Conservation (phyloP, 2,888 invertebrate genomes). For the Synanthedon tipuliformis region DNA sequence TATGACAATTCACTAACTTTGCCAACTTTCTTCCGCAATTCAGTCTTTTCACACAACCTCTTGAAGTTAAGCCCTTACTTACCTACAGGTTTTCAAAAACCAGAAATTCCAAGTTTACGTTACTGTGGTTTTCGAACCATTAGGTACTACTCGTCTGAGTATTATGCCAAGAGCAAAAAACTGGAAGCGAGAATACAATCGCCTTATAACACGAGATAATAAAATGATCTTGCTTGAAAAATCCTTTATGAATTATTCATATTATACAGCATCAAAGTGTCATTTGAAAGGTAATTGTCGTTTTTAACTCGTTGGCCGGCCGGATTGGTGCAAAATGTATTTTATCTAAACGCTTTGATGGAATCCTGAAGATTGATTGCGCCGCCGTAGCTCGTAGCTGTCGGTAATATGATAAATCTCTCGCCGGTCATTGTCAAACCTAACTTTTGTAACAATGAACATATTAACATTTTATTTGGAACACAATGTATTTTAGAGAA, state of each 20-base stretch:
- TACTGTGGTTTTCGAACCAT: no score
- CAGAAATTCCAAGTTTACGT: no score
- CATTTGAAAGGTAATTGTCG: neutral
- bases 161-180: no score
- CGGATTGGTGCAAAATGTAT: neutral
- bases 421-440: neutral
- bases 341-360: neutral
- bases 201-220: neutral
- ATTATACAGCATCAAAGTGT: neutral
- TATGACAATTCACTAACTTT: slow-evolving; percentile 2
- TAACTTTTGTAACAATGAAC: neutral
- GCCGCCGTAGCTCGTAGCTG: neutral
- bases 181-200: neutral
- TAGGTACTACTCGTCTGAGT: no score
- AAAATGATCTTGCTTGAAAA: neutral
- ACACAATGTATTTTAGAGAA: no score
- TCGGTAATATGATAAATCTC: neutral
- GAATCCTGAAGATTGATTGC: neutral
- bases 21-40: neutral
- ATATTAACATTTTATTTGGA: no score
- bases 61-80: neutral
- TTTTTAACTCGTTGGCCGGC: neutral
- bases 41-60: neutral
- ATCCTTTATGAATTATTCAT: neutral
- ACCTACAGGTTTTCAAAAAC: neutral